Base-by-base conservation (phyloP, 2,888 invertebrate species). In the Micoletzkya japonica region DNA sequence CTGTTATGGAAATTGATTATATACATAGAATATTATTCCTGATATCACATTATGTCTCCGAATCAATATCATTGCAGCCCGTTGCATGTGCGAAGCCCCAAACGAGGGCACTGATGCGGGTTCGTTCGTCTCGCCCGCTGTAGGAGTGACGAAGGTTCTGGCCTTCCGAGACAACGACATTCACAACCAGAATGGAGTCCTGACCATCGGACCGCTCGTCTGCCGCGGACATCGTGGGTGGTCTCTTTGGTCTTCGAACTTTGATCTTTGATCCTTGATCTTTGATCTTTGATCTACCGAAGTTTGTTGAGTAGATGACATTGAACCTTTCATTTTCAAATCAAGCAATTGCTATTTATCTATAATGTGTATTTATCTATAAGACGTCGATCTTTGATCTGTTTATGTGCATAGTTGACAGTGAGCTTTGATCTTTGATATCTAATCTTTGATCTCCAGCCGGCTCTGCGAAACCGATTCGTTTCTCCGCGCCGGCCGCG, bases 141-240 rank as follows among this genome's bases (percentile, higher is more conserved):
- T 66, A 7, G 66, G 66, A 66, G 39, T 66, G 6, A 52, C 54
- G 17, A 54, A 37, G 54, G 39, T 66, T 66, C 54, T 66, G 28
- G 54, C 66, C 20, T 66, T 66, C 37, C 34, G 66, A 56, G 66
- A 66, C 17, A 24, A 66, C 44, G 39, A 54, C 28, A 37, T 54
- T 17, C 20, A 26, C 20, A 36, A 54, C 26, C 66, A 66, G 26
- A 57, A 66, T 20, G 81, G 76, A 4, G 63, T 72, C 14, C 70
- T 82, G 61, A 76, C 77, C 1, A 56, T 83, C 44, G 78, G 78
- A 3, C 72, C 75, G 14, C 70, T 83, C 36, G 71, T 75, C 44
- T 83, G 83, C 52, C 66, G 64, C 1, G 81, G 82, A 52, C 77
- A 78, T 54, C 73, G 79, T 75, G 20, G 44, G 61, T n/a, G n/a